Base-by-base conservation (phyloP, 2,888 invertebrate species). In the Acanthosepion esculentum region DNA sequence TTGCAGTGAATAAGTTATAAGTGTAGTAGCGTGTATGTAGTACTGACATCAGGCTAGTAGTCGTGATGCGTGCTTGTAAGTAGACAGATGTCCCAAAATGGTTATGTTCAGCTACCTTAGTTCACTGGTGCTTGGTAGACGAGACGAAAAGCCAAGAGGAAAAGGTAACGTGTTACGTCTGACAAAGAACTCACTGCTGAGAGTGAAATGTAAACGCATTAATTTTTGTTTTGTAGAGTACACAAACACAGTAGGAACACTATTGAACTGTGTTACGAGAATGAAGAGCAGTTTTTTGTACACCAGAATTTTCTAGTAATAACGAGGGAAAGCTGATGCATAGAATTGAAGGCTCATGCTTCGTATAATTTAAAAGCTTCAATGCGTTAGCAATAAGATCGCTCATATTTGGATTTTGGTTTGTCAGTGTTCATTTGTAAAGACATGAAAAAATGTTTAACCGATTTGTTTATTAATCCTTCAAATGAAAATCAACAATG, bases 51-150 rank as follows among this genome's bases (percentile, higher is more conserved):
- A 78, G 33, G n/a, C 78, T 78, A n/a, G 78, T 78, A 78, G 78
- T 78, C n/a, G 78, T 78, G 78, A 78, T 78, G n/a, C n/a, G 78
- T 78, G 78, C 78, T n/a, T 78, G 78, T 78, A n/a, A 78, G 78
- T 78, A 78, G 78, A 78, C 78, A 78, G 78, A 78, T 78, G 78
- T 78, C 78, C 78, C 78, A 78, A 78, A 78, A 78, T 78, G 78
- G 78, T n/a, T 78, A 78, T 78, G 78, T 78, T 78, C 78, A 78
- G n/a, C 78, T 78, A n/a, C 78, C 78, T 78, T 78, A 78, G 78
- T 78, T 78, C 78, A 78, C 78, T 78, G 78, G 78, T 78, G 78
- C n/a, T 78, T 78, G 12, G n/a, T 78, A 78, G 78, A 78, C 78
- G n/a, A 78, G 33, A 78, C 78, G 78, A n/a, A 78, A n/a, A 78